Evolutionary conservation across 2,113 vertebrate genomes (phyloP), one percentile per base, ranked within the genome.

Genomic region (Forbesichthys papilliferus): DNA sequence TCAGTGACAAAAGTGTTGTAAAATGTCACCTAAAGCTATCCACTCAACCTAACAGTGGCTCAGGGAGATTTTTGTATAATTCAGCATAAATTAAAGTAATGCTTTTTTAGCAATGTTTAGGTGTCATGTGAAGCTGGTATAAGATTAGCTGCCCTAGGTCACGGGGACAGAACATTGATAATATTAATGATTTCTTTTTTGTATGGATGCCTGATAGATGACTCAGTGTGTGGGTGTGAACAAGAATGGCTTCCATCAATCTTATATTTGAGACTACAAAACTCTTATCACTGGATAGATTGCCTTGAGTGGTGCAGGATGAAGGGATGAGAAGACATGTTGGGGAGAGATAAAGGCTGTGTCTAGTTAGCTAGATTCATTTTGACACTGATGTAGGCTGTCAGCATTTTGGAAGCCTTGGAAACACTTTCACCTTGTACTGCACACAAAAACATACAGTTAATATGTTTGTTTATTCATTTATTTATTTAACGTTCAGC

Each of bases 181-280:
- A 82, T 82, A 42, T 83, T 67, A 27, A 79, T 36, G 34, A 20
- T 48, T 60, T 66, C 27, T 58, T 42, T 64, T 70, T 66, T 73
- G 57, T 73, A 42, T 42, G 36, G 36, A 42, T 42, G 36, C 4
- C 36, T 8, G 36, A 27, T 27, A 27, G 27, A 27, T 27, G 2
- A 27, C 27, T 27, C 27, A 27, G 27, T 27, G 2, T 51, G 10
- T 13, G 49, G 49, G 10, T 51, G 49, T 10, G 13, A 51, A 51
- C 49, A 51, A 51, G 11, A 51, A 12, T 42, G 36, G 36, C 5
- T 42, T 42, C 7, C 36, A 5, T 8, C 36, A 51, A 12, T 4
- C 49, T 51, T 51, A 11, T 12, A 13, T 51, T 51, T 51, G 10
- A 51, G 14, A 14, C 27, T 36, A 11, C 36, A 27, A 60, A 13